Conservation (phyloP, 64 coral and sea anemone genomes). For the Montipora efflorescens region DNA sequence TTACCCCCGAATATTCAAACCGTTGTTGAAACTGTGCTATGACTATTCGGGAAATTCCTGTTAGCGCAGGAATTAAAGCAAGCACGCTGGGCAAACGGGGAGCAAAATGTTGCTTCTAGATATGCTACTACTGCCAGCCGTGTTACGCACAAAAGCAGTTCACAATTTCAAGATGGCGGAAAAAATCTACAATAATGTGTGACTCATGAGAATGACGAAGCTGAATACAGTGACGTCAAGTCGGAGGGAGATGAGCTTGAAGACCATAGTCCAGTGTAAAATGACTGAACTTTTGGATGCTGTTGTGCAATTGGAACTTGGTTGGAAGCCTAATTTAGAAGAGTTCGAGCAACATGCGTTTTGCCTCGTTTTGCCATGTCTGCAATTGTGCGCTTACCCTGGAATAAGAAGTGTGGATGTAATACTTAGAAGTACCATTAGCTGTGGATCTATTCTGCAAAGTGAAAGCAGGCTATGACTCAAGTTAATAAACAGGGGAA, state of each 20-base stretch:
- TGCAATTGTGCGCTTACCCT: constrained; percentile 23
- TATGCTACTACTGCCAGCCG: background rate
- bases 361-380: background rate
- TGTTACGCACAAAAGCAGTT: background rate
- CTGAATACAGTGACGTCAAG: constrained; percentile 10
- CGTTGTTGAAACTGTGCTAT: too few relatives aligned
- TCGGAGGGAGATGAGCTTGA: background rate
- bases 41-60: too few relatives aligned
- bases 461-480: constrained; percentile 2
- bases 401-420: constrained; percentile 23
- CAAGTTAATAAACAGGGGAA: constrained; percentile 4
- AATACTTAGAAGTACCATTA: constrained; percentile 56
- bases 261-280: background rate
- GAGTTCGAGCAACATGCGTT: background rate
- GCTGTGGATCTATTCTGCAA: constrained; percentile 51
- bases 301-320: background rate
- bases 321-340: background rate
- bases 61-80: background rate
- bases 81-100: background rate
- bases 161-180: constrained; percentile 1
- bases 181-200: constrained; percentile 11
- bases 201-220: background rate
- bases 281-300: constrained; percentile 7
- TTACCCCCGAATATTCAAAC: too few relatives aligned
- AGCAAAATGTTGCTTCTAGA: constrained; percentile 7